Base-by-base conservation (phyloP, 2,113 vertebrate genomes). In the Pterocles burchelli region DNA sequence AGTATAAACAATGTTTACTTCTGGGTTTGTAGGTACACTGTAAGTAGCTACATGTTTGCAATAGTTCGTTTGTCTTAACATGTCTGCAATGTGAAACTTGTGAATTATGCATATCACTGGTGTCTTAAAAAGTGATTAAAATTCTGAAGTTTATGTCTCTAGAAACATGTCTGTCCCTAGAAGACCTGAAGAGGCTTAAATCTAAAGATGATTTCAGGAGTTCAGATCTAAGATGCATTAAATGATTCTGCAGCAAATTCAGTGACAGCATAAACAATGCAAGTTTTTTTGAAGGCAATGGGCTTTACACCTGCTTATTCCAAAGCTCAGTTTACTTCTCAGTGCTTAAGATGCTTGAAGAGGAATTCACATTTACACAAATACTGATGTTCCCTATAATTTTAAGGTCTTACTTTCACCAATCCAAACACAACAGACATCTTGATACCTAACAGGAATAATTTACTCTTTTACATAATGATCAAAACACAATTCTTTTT, bases 21-120 rank as follows among this genome's bases (percentile, higher is more conserved):
- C 22, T 83, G 51, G 51, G 73, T 89, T 78, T 80, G 14, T 48
- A 72, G 5, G 6, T 29, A 43, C 24, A 24, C 31, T n/a, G 51
- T 91, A 61, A 66, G 10, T 25, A 79, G 49, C 21, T 62, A n/a
- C 41, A 26, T 28, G 31, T 70, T 85, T 74, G 61, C n/a, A 74
- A n/a, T 24, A 92, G 81, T 76, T 86, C 18, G 36, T 89, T 85
- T 93, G 91, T 78, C 89, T 90, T 76, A 88, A 83, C 71, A 62
- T 16, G 58, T 55, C 90, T 83, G 67, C 46, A 55, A 70, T 6
- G 17, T 62, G 41, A 82, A 96, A 58, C 46, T 83, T 1, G 4
- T 58, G 73, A 92, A 89, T 92, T 87, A 89, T 76, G 58, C 18
- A 15, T 58, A 76, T 93, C 28, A 38, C 33, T 75, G 46, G 33